Base-by-base conservation (phyloP, 2,113 vertebrate species). In the Psilopsiagon aurifrons region DNA sequence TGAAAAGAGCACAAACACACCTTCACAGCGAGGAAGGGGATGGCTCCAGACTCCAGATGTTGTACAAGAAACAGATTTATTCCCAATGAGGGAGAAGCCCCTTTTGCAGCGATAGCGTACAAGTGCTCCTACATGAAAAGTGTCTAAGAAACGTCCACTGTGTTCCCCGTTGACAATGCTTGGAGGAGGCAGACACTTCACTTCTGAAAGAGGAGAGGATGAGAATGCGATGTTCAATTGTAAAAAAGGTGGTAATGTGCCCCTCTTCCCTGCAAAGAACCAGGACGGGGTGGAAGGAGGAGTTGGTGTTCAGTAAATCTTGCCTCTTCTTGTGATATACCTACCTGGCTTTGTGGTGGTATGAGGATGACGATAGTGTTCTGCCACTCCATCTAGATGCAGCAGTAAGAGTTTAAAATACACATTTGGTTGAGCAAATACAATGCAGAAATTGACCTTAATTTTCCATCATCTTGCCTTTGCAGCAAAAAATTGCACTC, bases 151-250 rank as follows among this genome's bases (percentile, higher is more conserved):
- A 24, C 17, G 64, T 2, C 81, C 67, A 16, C 80, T 81, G 74
- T 94, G 87, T 23, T 7, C 51, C 60, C 96, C 95, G 9, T 96
- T 75, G 79, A 46, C 11, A 64, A 94, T 92, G 31, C 20, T 41
- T 44, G 95, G 97, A 55, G 97, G 97, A 14, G 94, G 84, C 35
- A 69, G 82, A 47, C 97, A 97, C 60, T 78, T 85, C 69, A 78
- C 41, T n/a, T 3, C 70, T 63, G 60, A 83, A 33, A 79, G 59
- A 63, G 47, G 52, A 68, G 37, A 51, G 9, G 12, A 39, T 59
- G 25, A 41, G 55, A 43, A 29, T 9, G 35, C 66, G 27, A 57
- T 37, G 11, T 35, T 57, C 10, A 28, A 5, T 46, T 63, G 27
- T 35, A 16, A 55, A 54, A 85, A 51, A 49, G 8, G 27, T 22